phyloP scores from a whole-genome alignment of 2,888 invertebrate genomes.

The Melanostoma mellinum region DNA sequence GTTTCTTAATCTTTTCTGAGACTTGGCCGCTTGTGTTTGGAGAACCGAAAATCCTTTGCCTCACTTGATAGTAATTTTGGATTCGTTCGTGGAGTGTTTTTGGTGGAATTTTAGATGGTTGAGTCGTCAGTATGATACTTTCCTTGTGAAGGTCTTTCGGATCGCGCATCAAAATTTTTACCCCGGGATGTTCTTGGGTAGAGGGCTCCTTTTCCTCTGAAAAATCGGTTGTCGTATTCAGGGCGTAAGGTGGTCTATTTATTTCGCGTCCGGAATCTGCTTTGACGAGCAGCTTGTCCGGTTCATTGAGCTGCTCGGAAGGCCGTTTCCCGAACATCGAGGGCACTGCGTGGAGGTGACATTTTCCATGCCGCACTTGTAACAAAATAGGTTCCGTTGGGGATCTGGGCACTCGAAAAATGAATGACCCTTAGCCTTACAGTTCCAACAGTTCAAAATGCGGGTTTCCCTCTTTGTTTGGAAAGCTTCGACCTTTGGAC shows the following conservation, averaged over 20 bases:
- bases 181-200: too few relatives aligned
- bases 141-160: too few relatives aligned
- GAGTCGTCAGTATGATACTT: too few relatives aligned
- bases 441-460: not conserved
- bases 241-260: not conserved
- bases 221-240: not conserved
- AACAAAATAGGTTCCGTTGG: not conserved
- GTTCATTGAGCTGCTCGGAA: not conserved
- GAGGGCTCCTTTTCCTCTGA: not conserved
- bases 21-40: not conserved
- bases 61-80: too few relatives aligned
- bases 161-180: too few relatives aligned
- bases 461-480: not conserved
- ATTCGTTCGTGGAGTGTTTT: too few relatives aligned
- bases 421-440: not conserved
- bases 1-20: not conserved
- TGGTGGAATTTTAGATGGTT: too few relatives aligned
- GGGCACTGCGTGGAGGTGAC: conserved; percentile 26
- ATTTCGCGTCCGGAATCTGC: not conserved
- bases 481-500: not conserved
- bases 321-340: not conserved
- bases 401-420: not conserved
- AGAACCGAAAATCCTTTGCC: not conserved
- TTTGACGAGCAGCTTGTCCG: not conserved
- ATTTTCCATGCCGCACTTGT: not conserved